A percentile compares a stretch with the other conserved stretches of the same genome.
phyloP scores from a whole-genome alignment of 2,113 vertebrate genomes.

The Pipra filicauda region DNA sequence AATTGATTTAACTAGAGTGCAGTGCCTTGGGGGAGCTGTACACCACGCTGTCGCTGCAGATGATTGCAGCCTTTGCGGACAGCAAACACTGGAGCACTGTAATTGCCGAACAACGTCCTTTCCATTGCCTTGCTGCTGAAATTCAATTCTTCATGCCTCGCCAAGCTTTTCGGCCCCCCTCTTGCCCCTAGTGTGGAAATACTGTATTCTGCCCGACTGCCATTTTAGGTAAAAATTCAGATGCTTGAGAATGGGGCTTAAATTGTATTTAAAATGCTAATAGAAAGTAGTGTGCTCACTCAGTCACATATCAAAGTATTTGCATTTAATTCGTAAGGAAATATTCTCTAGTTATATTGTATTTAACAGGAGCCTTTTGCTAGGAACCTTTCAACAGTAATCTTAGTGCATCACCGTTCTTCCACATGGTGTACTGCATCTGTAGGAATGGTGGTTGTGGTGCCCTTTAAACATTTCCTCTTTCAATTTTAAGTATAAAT shows the following conservation, averaged over 20 bases:
- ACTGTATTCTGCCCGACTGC: not conserved
- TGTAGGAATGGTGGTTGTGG: not conserved
- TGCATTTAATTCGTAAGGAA: constrained; percentile 21
- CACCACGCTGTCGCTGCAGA: constrained; percentile 30
- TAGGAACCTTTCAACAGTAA: not conserved
- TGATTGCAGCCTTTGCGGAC: constrained; percentile 36
- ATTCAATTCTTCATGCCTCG: constrained; percentile 32
- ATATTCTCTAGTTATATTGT: constrained; percentile 7
- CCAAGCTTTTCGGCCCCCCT: not conserved
- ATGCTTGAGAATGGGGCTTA: not conserved
- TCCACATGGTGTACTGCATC: fast-evolving
- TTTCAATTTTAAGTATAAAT: not conserved
- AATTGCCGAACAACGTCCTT: constrained; percentile 49
- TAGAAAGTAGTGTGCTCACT: not conserved
- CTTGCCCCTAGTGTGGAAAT: not conserved
- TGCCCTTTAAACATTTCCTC: not conserved
- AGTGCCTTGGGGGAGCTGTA: constrained; percentile 45
- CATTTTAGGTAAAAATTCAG: not conserved
- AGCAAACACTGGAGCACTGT: constrained; percentile 1
- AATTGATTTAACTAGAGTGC: constrained; percentile 69
- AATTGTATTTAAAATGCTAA: not conserved
- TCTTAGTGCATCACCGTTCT: not conserved
- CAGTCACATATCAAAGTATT: not conserved
- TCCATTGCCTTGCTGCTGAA: constrained; percentile 20
- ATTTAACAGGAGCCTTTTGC: constrained; percentile 7